phyloP scores from a whole-genome alignment of 2,888 invertebrate species.

The Orthonevra nobilis region DNA sequence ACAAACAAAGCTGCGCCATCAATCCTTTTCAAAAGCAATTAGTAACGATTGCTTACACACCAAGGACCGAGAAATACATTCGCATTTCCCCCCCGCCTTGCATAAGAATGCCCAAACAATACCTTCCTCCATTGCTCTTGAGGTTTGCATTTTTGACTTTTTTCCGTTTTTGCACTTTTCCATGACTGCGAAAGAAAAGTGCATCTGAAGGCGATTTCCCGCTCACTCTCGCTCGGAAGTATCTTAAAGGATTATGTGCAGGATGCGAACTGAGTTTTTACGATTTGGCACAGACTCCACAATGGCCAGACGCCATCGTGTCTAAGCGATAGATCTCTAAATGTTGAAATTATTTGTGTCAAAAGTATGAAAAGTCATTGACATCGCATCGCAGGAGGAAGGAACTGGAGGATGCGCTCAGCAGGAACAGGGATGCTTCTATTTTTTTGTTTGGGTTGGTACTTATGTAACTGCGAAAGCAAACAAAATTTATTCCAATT shows the following conservation, averaged over 20 bases:
- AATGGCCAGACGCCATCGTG: slow-evolving; percentile 56
- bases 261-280: slow-evolving; percentile 33
- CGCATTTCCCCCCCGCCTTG: no score
- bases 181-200: no score
- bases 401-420: slow-evolving; percentile 14
- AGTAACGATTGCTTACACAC: slow-evolving; percentile 51
- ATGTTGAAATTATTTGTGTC: slow-evolving; percentile 56
- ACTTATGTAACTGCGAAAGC: slow-evolving; percentile 28
- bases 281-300: slow-evolving; percentile 57
- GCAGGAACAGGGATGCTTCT: not conserved
- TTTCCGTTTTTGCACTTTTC: slow-evolving; percentile 1
- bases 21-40: slow-evolving; percentile 66
- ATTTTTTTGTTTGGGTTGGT: not conserved
- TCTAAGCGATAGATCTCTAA: slow-evolving; percentile 44
- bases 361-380: slow-evolving; percentile 61
- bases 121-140: slow-evolving; percentile 1
- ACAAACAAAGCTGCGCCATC: slow-evolving; percentile 33
- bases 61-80: slow-evolving; percentile 13
- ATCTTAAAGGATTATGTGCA: slow-evolving; percentile 25
- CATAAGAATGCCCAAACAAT: slow-evolving; percentile 26
- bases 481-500: slow-evolving; percentile 58
- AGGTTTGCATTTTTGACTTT: slow-evolving; percentile 12
- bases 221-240: no score
- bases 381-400: slow-evolving; percentile 35
- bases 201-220: slow-evolving; percentile 7